These are phyloP conservation scores for Seladonia tumulorum DNA, from an alignment of 2,888 invertebrate genomes.

Conservation along the genomic window DNA sequence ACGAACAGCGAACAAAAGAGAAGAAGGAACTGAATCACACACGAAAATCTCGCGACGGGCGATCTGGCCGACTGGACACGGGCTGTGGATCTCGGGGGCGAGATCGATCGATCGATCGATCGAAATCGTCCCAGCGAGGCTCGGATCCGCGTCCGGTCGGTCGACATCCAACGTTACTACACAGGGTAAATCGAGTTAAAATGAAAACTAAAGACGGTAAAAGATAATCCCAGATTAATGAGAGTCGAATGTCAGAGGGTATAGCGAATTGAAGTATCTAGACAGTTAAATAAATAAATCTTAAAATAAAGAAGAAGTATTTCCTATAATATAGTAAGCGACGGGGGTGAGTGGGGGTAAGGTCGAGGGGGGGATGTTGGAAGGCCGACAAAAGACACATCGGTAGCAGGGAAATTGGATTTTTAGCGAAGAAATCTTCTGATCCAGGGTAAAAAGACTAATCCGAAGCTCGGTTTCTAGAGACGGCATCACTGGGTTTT, in stretches of 20 bases:
- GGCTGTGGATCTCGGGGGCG: background rate
- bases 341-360: slow-evolving; percentile 38
- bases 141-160: slow-evolving; percentile 67
- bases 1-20: slow-evolving; percentile 56
- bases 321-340: slow-evolving; percentile 77
- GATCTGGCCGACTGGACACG: slow-evolving; percentile 57
- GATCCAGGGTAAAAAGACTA: slow-evolving; percentile 81
- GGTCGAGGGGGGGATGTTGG: slow-evolving; percentile 38
- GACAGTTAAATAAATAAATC: slow-evolving; percentile 71
- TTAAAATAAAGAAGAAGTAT: slow-evolving; percentile 67
- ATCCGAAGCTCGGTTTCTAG: slow-evolving; percentile 80
- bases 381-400: slow-evolving; percentile 57
- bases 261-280: slow-evolving; percentile 76
- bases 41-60: slow-evolving; percentile 66
- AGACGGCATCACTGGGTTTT: slow-evolving; percentile 58
- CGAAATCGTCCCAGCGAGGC: slow-evolving; percentile 10
- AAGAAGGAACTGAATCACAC: slow-evolving; percentile 43
- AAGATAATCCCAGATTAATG: slow-evolving; percentile 75
- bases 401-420: slow-evolving; percentile 79
- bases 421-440: slow-evolving; percentile 81
- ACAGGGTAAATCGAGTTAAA: slow-evolving; percentile 81
- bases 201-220: slow-evolving; percentile 51
- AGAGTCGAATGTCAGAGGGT: slow-evolving; percentile 70
- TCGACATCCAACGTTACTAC: slow-evolving; percentile 78
- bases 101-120: background rate